Evolutionary conservation across 1,140 invertebrate genomes (phyloP), one percentile per base, ranked within the genome.

Genomic region (Amphibalanus amphitrite): DNA sequence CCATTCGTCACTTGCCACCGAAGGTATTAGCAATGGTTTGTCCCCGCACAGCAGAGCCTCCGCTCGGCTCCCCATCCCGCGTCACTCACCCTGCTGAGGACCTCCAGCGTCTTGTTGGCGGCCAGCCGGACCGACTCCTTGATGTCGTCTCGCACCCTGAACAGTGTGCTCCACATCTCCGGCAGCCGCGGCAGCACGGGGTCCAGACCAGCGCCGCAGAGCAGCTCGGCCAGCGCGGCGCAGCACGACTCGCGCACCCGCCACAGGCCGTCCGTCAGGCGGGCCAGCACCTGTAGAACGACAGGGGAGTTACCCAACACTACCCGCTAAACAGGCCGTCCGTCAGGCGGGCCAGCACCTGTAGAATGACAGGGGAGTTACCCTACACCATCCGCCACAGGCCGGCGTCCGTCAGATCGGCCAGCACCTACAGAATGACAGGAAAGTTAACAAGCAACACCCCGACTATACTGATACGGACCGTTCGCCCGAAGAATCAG

Each of bases 121-220:
- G 90, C 87, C 74, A 86, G 82, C 72, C 93, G 82, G 0, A 93
- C 95, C 29, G 86, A 88, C 78, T 94, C 92, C 78, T 96, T 94
- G 76, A 95, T 90, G 81, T 96, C 93, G 80, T 96, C 94, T 87
- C 93, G 90, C 0, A 96, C 92, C 40, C 90, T 81, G 77, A 96
- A 92, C 40, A 95, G 80, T 78, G 89, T 88, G 20, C 83, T 83
- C 91, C 92, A 95, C 3, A 96, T 81, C 75, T 88, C 86, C 0
- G 86, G 84, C 70, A 93, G 78, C 47, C 79, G 75, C 70, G 84
- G 81, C 30, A 85, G 77, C 67, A 83, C 75, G 64, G 81, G 82
- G 77, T 81, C 79, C 73, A 82, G 78, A 29, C 82, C 81, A 74
- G 86, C 86, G 40, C 82, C 81, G 74, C 86, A 86, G 20, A 97